Percentiles rank a stretch among this genome's conserved stretches.
Conservation (phyloP, 2,113 vertebrate genomes). For the Dipodomys spectabilis region DNA sequence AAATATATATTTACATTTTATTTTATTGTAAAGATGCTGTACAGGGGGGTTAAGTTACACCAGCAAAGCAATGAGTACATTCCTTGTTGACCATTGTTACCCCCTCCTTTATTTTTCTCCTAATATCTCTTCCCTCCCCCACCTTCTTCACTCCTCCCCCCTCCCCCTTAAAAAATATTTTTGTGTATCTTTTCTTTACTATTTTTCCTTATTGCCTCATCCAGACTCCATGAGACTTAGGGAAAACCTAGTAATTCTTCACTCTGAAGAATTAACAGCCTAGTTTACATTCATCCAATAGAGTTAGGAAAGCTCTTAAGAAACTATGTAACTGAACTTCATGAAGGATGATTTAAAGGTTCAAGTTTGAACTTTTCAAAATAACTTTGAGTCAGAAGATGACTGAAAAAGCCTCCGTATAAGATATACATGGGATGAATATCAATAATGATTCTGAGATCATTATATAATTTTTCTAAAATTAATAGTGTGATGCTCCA, state of each 20-base stretch:
- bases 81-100: too few relatives aligned
- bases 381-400: background rate
- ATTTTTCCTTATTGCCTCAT: background rate
- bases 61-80: too few relatives aligned
- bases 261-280: background rate
- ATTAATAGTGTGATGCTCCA: background rate
- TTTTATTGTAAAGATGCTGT: too few relatives aligned
- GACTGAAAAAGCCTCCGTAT: background rate
- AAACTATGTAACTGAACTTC: background rate
- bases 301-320: conserved; percentile 21
- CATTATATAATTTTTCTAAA: conserved; percentile 12
- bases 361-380: background rate
- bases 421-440: background rate
- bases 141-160: too few relatives aligned
- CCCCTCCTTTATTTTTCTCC: too few relatives aligned
- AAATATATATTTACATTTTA: background rate
- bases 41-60: too few relatives aligned
- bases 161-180: background rate
- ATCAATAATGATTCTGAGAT: background rate
- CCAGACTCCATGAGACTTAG: background rate
- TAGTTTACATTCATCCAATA: conserved; percentile 8
- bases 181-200: background rate
- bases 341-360: background rate
- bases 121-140: too few relatives aligned
- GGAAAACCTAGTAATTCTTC: background rate